Conservation (phyloP, 2,113 vertebrate species). For the Microcebus murinus region DNA sequence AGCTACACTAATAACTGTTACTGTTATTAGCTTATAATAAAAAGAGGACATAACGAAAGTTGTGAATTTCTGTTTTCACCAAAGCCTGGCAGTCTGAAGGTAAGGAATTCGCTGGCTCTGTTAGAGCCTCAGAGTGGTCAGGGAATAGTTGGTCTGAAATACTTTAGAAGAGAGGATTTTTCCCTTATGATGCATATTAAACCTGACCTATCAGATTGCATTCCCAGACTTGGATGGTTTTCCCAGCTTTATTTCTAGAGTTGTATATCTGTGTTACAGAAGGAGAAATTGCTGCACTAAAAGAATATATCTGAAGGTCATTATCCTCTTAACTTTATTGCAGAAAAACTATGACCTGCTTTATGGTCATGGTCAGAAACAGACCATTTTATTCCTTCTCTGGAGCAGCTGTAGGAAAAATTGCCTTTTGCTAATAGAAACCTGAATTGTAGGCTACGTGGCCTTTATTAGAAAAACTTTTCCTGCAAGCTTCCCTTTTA, state of each 20-base stretch:
- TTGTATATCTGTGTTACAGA: not conserved
- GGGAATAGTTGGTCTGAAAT: not conserved
- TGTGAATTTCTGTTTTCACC: not conserved
- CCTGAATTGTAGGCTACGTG: not conserved
- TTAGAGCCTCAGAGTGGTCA: not conserved
- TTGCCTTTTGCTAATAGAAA: not conserved
- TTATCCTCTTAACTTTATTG: constrained; percentile 35
- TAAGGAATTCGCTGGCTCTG: not conserved
- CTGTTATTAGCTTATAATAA: not conserved
- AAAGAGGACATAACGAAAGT: not conserved
- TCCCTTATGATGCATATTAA: not conserved
- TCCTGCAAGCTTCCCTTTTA: not conserved
- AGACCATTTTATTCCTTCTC: not conserved
- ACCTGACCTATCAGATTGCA: constrained; percentile 31
- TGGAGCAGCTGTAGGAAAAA: constrained; percentile 2
- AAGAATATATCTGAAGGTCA: not conserved
- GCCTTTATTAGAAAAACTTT: constrained; percentile 19
- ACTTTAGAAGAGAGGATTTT: constrained; percentile 1
- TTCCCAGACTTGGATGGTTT: not conserved
- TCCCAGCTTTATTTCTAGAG: constrained; percentile 30
- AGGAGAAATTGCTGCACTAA: not conserved
- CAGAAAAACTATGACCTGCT: not conserved
- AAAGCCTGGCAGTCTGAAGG: not conserved
- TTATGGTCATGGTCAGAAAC: not conserved
- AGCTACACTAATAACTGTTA: not conserved